These are phyloP conservation scores for Rhynchopsitta pachyrhyncha DNA, from an alignment of 2,113 vertebrate genomes.

Conservation along the genomic window DNA sequence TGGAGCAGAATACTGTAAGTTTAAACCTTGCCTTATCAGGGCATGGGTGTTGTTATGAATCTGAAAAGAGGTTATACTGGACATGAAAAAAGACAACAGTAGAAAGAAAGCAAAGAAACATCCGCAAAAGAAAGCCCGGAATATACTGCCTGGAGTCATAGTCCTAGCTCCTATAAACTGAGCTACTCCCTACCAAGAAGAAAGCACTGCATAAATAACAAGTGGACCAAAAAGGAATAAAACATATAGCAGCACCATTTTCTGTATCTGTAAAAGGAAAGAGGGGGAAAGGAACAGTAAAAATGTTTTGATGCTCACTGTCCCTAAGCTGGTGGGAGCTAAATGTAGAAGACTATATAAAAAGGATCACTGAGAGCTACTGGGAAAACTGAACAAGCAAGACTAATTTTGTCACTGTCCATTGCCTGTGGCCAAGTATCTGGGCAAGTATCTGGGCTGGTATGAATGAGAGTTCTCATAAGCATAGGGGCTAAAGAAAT, in stretches of 20 bases:
- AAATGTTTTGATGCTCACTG: not conserved
- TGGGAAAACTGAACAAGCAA: not conserved
- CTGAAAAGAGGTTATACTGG: not conserved
- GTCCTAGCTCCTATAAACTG: not conserved
- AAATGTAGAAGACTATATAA: not conserved
- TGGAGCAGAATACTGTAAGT: not conserved
- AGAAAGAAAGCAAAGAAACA: not conserved
- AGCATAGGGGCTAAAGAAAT: not conserved
- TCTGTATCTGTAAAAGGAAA: not conserved
- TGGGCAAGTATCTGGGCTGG: not conserved
- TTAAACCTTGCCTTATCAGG: not conserved
- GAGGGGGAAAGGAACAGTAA: not conserved
- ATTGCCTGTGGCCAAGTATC: no score
- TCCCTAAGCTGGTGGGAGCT: not conserved
- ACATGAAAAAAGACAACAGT: not conserved
- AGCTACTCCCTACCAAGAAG: not conserved
- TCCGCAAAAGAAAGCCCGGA: not conserved
- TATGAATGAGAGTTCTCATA: not conserved
- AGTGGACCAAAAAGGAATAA: not conserved
- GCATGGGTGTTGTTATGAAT: not conserved
- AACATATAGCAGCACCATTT: not conserved
- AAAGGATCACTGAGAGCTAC: not conserved
- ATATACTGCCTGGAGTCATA: not conserved
- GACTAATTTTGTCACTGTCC: not conserved
- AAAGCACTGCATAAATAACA: not conserved